Percentiles rank a stretch among this genome's conserved stretches.
phyloP scores from a whole-genome alignment of 1,140 invertebrate genomes.

The Diachasma alloeum region DNA sequence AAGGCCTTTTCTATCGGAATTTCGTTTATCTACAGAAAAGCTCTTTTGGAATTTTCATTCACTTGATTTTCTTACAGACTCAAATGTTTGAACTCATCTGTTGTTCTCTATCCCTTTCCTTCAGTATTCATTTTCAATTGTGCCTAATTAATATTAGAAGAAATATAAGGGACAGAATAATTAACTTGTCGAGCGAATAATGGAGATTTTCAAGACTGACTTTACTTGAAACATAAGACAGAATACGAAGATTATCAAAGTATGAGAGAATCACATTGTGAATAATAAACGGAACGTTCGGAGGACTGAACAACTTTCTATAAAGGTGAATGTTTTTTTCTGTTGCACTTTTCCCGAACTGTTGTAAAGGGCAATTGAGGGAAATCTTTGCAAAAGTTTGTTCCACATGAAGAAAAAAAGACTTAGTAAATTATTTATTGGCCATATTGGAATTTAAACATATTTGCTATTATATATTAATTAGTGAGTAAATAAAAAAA shows the following conservation, averaged over 20 bases:
- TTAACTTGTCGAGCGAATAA: slow-evolving; percentile 36
- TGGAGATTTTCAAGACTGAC: slow-evolving; percentile 53
- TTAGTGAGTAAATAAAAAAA: slow-evolving; percentile 8
- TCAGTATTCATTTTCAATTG: background rate
- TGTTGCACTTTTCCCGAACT: background rate
- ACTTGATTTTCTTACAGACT: too few relatives aligned
- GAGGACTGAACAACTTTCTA: background rate
- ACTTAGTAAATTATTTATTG: slow-evolving; percentile 63
- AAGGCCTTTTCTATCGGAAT: too few relatives aligned
- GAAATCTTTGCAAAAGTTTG: background rate
- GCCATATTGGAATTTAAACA: slow-evolving; percentile 44
- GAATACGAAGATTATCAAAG: background rate
- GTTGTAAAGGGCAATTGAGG: background rate
- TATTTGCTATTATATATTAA: slow-evolving; percentile 31
- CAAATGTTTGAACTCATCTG: too few relatives aligned
- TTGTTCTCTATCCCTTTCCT: background rate
- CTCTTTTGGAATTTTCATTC: too few relatives aligned
- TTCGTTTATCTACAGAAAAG: too few relatives aligned
- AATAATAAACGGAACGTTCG: background rate
- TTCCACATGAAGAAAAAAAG: slow-evolving; percentile 34
- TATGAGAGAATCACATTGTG: background rate
- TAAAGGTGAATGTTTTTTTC: background rate
- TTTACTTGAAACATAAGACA: slow-evolving; percentile 36
- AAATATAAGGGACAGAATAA: background rate
- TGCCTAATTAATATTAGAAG: background rate